Percentiles rank a stretch among this genome's conserved stretches.
These are phyloP conservation scores for Synergus itoensis DNA, from an alignment of 2,888 invertebrate genomes.

Conservation along the genomic window DNA sequence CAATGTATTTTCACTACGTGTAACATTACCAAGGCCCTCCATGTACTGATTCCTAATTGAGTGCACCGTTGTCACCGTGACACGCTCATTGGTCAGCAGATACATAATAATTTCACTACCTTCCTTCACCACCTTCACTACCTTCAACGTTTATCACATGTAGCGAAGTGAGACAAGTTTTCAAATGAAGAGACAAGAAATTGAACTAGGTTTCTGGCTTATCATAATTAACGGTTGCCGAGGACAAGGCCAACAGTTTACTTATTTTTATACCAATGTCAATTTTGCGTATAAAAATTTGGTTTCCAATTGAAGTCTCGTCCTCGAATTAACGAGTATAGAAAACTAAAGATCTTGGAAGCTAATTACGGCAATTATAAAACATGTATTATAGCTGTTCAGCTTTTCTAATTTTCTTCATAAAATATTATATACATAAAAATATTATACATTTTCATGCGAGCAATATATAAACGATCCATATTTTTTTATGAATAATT, in stretches of 20 bases:
- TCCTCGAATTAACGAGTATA: neutral
- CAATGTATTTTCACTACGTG: constrained; percentile 60
- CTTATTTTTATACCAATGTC: neutral
- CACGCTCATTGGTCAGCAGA: constrained; percentile 47
- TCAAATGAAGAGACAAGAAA: neutral
- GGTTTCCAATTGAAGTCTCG: neutral
- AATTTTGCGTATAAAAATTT: neutral
- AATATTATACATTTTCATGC: too few species aligned
- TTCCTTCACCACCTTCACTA: neutral
- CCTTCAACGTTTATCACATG: neutral
- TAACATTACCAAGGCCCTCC: constrained; percentile 65
- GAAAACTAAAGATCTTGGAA: neutral
- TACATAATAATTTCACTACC: constrained; percentile 36
- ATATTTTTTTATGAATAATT: neutral
- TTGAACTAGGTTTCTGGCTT: neutral
- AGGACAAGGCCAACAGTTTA: neutral
- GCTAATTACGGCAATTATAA: neutral
- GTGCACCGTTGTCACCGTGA: constrained; percentile 52
- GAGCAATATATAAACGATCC: neutral
- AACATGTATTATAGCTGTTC: too few species aligned
- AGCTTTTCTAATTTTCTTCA: too few species aligned
- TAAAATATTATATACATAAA: too few species aligned
- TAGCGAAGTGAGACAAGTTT: neutral
- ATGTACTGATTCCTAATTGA: constrained; percentile 68
- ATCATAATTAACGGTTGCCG: neutral